Conservation (phyloP, 2,888 invertebrate species). For the Orgyia antiqua region DNA sequence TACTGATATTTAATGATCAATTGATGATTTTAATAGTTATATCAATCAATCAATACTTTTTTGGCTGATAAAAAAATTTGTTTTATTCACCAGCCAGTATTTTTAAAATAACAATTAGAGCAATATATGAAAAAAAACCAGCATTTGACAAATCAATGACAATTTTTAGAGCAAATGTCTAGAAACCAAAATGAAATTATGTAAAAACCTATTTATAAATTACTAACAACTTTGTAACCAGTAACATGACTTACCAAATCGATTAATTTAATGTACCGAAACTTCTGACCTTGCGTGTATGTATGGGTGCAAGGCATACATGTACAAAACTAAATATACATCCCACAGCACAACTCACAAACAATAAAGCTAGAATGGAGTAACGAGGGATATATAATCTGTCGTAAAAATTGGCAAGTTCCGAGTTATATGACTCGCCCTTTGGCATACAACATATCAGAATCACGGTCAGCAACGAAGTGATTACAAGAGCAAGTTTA, state of each 20-base stretch:
- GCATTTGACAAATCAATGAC: no score
- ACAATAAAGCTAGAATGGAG: constrained; percentile 41
- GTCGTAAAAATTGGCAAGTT: constrained; percentile 70
- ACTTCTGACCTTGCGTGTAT: constrained; percentile 50
- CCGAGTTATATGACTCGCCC: constrained; percentile 46
- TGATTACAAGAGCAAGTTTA: constrained; percentile 74
- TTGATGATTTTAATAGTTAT: no score
- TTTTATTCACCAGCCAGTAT: no score
- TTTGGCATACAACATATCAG: constrained; percentile 80
- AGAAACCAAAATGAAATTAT: no score
- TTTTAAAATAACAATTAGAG: no score
- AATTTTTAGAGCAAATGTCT: no score
- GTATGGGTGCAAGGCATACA: constrained; percentile 49
- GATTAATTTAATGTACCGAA: constrained; percentile 42
- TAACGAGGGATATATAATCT: constrained; percentile 51
- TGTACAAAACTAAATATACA: constrained; percentile 46
- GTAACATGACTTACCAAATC: constrained; percentile 46
- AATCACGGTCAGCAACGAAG: constrained; percentile 76
- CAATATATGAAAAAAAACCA: no score
- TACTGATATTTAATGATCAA: no score
- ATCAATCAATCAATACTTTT: no score
- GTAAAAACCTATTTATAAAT: no score
- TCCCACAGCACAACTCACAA: constrained; percentile 43
- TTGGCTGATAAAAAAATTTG: no score
- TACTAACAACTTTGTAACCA: no score